These are phyloP conservation scores for Caloenas nicobarica DNA, from an alignment of 2,113 vertebrate species.

Conservation along the genomic window DNA sequence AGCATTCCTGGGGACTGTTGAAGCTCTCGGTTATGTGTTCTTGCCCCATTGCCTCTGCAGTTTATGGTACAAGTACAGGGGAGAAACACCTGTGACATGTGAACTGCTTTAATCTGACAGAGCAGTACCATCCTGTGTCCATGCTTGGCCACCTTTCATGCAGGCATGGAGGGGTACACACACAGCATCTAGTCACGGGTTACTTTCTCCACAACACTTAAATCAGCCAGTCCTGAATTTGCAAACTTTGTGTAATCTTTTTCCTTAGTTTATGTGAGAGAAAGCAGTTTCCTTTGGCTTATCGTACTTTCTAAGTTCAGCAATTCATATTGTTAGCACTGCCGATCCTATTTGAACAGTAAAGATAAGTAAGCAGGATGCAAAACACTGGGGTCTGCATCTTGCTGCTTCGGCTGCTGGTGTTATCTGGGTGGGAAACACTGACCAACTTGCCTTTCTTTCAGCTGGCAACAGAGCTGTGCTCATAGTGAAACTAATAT, in stretches of 20 bases:
- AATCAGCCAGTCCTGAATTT: too few relatives aligned
- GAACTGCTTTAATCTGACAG: neutral
- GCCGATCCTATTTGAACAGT: conserved; percentile 51
- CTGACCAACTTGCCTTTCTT: neutral
- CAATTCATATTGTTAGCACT: conserved; percentile 57
- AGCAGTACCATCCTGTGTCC: neutral
- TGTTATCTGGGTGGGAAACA: neutral
- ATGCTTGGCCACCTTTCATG: neutral
- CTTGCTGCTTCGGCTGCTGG: neutral
- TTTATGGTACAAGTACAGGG: neutral
- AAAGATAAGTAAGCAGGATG: conserved; percentile 43
- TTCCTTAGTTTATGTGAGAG: conserved; percentile 33
- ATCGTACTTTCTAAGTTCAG: conserved; percentile 57
- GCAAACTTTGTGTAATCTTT: conserved; percentile 26
- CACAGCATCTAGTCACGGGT: neutral
- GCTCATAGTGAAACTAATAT: neutral
- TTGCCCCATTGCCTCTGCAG: neutral
- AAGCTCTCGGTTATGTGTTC: neutral
- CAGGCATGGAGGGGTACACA: neutral
- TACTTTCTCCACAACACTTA: neutral
- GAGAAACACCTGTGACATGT: fast-evolving
- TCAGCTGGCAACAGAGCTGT: neutral
- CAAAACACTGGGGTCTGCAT: neutral
- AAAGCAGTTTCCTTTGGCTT: conserved; percentile 53
- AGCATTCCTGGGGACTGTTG: neutral